Base-by-base conservation (phyloP, 1,140 invertebrate genomes). In the Diprion similis region DNA sequence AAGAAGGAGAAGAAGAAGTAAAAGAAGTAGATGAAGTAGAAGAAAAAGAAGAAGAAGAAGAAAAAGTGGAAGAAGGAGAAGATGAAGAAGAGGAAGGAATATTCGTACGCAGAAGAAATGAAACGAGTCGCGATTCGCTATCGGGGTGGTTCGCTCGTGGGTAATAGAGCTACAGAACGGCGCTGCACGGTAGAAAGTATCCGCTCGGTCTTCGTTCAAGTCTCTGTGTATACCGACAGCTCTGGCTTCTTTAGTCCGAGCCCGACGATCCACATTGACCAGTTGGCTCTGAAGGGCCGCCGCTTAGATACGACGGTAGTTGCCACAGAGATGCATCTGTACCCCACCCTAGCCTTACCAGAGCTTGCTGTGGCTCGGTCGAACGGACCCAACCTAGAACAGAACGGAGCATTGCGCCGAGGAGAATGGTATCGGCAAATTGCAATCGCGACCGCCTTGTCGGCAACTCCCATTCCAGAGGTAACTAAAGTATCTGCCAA, bases 391-490 rank as follows among this genome's bases (percentile, higher is more conserved):
- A 59, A 59, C 51, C 51, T 59, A 59, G 51, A 59, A 59, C 51
- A 59, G 51, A 59, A 59, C 51, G 51, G 51, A 59, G 51, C 51
- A 59, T 68, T 70, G 65, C 37, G 80, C 83, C 82, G 79, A 59
- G 80, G 79, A 85, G 83, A 84, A 84, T 84, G 77, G 83, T 86
- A 86, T 86, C 85, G 82, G 85, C 77, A 83, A 85, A 86, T 85
- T 86, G 84, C 84, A 82, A 86, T 85, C 83, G 81, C 78, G 84
- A 81, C 80, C 78, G 79, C 74, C 80, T 85, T 84, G 83, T 83
- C 83, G 84, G 82, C 76, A 80, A 84, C 78, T 85, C 76, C 78
- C 77, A 73, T 79, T 79, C 77, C 79, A 66, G 78, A 73, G 72
- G 71, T 6, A 45, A 67, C 68, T 15, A 75, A 18, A 18, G 51